Conservation (phyloP, 2,797 vertebrate species). For the Mergus octosetaceus region DNA sequence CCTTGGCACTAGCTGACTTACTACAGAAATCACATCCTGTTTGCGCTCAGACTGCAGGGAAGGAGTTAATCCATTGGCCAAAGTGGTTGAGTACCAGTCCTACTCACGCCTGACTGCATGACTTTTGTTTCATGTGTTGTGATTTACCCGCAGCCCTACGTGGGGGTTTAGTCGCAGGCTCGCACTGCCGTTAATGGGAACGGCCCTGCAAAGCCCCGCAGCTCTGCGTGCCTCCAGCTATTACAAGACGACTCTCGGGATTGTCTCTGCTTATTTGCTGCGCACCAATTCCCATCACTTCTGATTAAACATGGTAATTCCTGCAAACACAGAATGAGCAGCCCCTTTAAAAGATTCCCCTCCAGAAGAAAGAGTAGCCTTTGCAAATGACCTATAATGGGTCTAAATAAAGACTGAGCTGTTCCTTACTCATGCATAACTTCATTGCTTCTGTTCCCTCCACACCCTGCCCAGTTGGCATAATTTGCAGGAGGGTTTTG, state of each 20-base stretch:
- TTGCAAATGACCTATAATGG: conserved; percentile 19
- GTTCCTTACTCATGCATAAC: conserved; percentile 53
- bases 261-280: background rate
- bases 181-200: background rate
- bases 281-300: background rate
- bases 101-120: background rate
- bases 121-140: background rate
- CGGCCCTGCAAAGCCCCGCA: background rate
- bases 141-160: background rate
- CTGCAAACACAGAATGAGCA: background rate
- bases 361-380: background rate
- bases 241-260: background rate
- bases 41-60: background rate
- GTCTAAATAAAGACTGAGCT: conserved; percentile 44
- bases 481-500: conserved; percentile 37
- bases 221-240: background rate
- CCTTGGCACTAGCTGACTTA: background rate
- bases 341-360: background rate
- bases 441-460: conserved; percentile 42
- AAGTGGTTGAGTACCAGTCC: background rate
- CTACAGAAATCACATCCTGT: background rate
- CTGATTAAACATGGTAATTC: background rate
- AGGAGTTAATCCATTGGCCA: background rate
- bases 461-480: conserved; percentile 35
- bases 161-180: background rate